phyloP scores from a whole-genome alignment of 2,113 vertebrate species.

The Sorex araneus region DNA sequence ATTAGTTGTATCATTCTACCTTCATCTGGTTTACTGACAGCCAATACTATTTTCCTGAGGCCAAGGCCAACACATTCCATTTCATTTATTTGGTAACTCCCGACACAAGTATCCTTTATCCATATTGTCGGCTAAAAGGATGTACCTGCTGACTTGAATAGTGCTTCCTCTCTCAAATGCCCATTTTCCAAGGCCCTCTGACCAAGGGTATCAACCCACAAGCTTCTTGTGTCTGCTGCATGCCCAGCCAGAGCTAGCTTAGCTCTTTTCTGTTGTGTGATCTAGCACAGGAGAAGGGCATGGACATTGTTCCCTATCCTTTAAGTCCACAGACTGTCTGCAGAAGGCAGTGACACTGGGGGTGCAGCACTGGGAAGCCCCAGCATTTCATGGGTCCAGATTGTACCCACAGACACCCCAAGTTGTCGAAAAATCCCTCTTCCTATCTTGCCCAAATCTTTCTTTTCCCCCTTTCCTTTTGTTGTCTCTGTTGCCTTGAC shows the following conservation, averaged over 20 bases:
- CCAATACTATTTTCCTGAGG: fast-evolving
- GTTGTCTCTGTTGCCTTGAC: no score
- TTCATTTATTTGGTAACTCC: not conserved
- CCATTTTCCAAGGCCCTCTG: not conserved
- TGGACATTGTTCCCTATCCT: not conserved
- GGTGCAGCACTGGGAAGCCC: not conserved
- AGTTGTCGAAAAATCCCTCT: not conserved
- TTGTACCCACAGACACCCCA: not conserved
- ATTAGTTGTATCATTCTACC: not conserved
- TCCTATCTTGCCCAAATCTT: not conserved
- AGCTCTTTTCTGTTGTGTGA: fast-evolving
- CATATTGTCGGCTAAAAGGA: not conserved
- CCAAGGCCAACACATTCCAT: not conserved
- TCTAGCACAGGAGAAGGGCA: fast-evolving
- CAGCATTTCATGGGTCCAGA: not conserved
- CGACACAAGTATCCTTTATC: not conserved
- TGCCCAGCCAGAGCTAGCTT: fast-evolving
- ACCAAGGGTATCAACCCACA: not conserved
- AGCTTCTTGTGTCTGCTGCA: fast-evolving
- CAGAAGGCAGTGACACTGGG: not conserved
- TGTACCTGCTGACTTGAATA: not conserved
- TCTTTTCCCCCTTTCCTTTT: not conserved
- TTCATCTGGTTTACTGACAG: not conserved
- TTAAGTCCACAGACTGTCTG: fast-evolving
- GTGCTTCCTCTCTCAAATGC: not conserved